Base-by-base conservation (phyloP, 1,140 invertebrate species). In the Apis dorsata region DNA sequence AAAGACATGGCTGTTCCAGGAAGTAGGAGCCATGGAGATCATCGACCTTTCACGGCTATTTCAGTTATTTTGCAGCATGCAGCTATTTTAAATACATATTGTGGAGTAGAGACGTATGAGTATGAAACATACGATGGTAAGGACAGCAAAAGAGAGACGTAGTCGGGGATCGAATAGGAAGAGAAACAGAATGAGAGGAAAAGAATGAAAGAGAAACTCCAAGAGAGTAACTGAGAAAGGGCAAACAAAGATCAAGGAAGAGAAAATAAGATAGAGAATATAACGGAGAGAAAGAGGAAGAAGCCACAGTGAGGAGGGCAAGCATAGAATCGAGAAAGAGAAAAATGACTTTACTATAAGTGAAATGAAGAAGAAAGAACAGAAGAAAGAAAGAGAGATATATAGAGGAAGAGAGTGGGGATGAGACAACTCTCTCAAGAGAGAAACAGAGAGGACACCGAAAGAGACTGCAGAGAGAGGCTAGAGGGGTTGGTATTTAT, bases 21-120 rank as follows among this genome's bases (percentile, higher is more conserved):
- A 92, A 92, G 90, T 92, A 91, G 86, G 89, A 85, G 85, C 84
- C 88, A 82, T 86, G 85, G 87, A 82, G 91, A 92, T 92, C 91
- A 91, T 92, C 90, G 91, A 91, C 91, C 91, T 90, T 92, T 91
- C 87, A 88, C 89, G 90, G 91, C 89, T 92, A 92, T 92, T 92
- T 92, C 90, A 92, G 91, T 92, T 91, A 92, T 92, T 92, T 91
- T 90, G 88, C 90, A 90, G 87, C 87, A 85, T 87, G 90, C 82
- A 90, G 90, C 91, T 92, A 92, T 92, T 92, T 92, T 92, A 90
- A 90, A 91, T 91, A 91, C 86, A 89, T 90, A 91, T 87, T 83
- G 84, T 89, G 84, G 87, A 89, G 79, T 88, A 86, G 85, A 89
- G 81, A 74, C 86, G 75, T 81, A 86, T 70, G 81, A 85, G 87